These are phyloP conservation scores for Tarsius wallacei DNA, from an alignment of 2,797 vertebrate species.

Conservation along the genomic window DNA sequence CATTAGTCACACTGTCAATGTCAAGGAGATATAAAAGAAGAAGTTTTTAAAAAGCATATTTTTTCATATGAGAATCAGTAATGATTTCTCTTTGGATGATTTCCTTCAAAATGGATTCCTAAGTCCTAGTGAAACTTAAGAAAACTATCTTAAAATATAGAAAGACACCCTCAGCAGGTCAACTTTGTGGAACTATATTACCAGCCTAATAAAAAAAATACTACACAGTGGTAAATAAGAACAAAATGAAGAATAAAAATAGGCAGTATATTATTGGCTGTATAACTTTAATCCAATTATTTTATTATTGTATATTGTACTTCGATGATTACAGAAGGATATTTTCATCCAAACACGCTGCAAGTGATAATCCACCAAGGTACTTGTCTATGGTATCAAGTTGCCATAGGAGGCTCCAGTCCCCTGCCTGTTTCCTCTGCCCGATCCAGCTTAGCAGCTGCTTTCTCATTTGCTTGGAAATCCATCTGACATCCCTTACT, in stretches of 20 bases:
- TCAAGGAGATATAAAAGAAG: slow-evolving; percentile 80
- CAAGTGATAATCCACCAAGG: not conserved
- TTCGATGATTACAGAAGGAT: not conserved
- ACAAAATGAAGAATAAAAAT: slow-evolving; percentile 1
- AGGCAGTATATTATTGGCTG: not conserved
- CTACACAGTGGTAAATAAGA: not conserved
- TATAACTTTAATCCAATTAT: slow-evolving; percentile 34
- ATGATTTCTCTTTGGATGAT: slow-evolving; percentile 67
- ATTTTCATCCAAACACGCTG: slow-evolving; percentile 34
- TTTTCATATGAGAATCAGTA: slow-evolving; percentile 64
- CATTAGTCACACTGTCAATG: slow-evolving; percentile 89
- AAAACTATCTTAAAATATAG: slow-evolving; percentile 35
- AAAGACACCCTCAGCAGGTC: not conserved
- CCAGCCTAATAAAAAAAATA: slow-evolving; percentile 39
- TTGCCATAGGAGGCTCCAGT: not conserved
- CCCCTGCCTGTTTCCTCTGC: not conserved
- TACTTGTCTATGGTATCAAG: not conserved
- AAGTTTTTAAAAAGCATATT: slow-evolving; percentile 13
- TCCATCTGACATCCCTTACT: not conserved
- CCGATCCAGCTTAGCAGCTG: not conserved
- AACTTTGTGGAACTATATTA: not conserved
- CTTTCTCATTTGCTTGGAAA: slow-evolving; percentile 27
- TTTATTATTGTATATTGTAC: slow-evolving; percentile 40
- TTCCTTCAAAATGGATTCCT: slow-evolving; percentile 67
- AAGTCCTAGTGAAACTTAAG: slow-evolving; percentile 57